Evolutionary conservation across 2,113 vertebrate species (phyloP), one percentile per base, ranked within the genome.

Genomic region (Motacilla alba): DNA sequence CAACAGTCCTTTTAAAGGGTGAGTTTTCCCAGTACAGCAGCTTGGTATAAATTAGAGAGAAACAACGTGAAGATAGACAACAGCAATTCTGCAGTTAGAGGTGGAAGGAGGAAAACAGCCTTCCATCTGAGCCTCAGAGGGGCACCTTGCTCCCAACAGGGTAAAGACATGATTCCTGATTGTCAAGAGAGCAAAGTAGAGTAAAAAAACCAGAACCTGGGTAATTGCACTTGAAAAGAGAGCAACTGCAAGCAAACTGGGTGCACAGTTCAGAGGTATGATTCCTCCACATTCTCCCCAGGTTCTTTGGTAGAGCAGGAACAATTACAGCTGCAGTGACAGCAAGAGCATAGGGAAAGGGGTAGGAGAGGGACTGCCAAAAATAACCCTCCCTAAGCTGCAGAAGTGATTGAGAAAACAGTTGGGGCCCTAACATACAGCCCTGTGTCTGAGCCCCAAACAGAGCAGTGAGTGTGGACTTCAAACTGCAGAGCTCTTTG

Each of bases 331-430:
- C 69, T 93, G 44, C 58, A 89, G 56, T 14, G 47, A 80, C 24
- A 94, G 43, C 0, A 15, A 73, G 73, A 87, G 60, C n/a, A 20
- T 52, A 81, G 46, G 16, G 56, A 89, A 83, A 83, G 80, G 92
- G 88, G 73, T 73, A 81, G 83, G 88, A 78, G 58, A 81, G 4
- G 14, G 58, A 56, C 80, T 93, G 88, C 95, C 95, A 96, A 84
- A 94, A 95, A 93, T 26, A 96, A 93, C 83, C 73, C 11, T 87
- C 73, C 7, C 1, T 68, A 60, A 92, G 58, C 69, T 92, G 41
- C 85, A 88, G 85, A 14, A 31, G 64, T 96, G 83, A 94, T 82
- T 94, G 90, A 93, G 64, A 88, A 96, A 96, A 93, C 92, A 96
- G 76, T 26, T 52, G 27, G 47, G 68, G 35, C 31, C 72, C 17